phyloP scores from a whole-genome alignment of 1,140 invertebrate genomes.

The Panulirus ornatus region DNA sequence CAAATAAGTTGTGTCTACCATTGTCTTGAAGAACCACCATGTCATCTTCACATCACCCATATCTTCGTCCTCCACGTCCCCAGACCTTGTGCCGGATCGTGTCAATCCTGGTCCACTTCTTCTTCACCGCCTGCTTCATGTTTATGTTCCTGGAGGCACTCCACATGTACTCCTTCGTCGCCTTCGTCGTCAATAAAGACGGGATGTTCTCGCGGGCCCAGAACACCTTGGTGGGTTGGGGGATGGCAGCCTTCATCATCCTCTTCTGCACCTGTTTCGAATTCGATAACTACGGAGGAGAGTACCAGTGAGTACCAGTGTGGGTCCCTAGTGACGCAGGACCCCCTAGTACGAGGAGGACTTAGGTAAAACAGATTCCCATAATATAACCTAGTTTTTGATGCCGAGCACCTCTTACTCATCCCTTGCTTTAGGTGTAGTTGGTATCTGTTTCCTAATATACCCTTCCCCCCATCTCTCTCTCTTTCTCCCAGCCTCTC shows the following conservation, averaged over 20 bases:
- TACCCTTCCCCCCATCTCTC: background rate
- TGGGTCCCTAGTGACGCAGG: too few relatives aligned
- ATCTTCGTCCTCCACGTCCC: background rate
- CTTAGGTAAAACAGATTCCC: too few relatives aligned
- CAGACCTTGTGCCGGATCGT: constrained; percentile 76
- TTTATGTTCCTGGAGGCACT: constrained; percentile 77
- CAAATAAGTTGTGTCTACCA: too few relatives aligned
- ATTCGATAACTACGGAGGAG: constrained; percentile 76
- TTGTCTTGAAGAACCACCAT: too few relatives aligned
- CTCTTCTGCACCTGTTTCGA: constrained; percentile 76
- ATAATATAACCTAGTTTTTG: too few relatives aligned
- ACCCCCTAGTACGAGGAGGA: too few relatives aligned
- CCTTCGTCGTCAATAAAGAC: constrained; percentile 77
- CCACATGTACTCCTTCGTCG: constrained; percentile 77
- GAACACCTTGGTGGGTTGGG: constrained; percentile 78
- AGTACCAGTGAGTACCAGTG: constrained; percentile 76
- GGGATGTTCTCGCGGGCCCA: constrained; percentile 76
- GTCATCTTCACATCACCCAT: too few relatives aligned
- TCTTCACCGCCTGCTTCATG: constrained; percentile 78
- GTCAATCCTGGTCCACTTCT: constrained; percentile 77
- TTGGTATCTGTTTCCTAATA: background rate
- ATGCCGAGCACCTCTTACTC: too few relatives aligned
- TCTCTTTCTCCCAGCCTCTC: background rate
- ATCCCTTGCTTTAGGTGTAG: too few relatives aligned
- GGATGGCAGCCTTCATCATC: constrained; percentile 75